Evolutionary conservation across 2,888 invertebrate species (phyloP).

Genomic region (Melieria omissa): DNA sequence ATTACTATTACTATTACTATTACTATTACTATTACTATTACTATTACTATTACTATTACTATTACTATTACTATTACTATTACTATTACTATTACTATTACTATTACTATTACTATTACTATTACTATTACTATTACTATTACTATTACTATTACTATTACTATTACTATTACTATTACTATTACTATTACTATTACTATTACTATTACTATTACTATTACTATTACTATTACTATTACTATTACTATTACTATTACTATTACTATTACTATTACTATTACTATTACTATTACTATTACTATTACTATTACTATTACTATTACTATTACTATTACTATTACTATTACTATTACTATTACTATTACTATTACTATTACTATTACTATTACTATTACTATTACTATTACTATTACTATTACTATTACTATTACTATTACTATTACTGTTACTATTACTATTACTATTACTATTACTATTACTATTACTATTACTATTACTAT

Average conservation of each 20-base stretch:
- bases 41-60: not conserved
- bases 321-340: not conserved
- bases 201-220: not conserved
- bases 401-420: not conserved
- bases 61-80: not conserved
- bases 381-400: not conserved
- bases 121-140: not conserved
- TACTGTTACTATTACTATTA: not conserved
- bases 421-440: not conserved
- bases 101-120: not conserved
- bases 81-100: not conserved
- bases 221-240: not conserved
- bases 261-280: not conserved
- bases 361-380: not conserved
- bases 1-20: not conserved
- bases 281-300: not conserved
- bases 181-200: not conserved
- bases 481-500: not conserved
- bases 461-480: not conserved
- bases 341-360: not conserved
- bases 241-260: not conserved
- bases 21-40: not conserved
- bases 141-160: not conserved
- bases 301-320: not conserved
- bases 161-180: not conserved